Evolutionary conservation across 2,797 vertebrate species (phyloP).

Genomic region (Dallia pectoralis): DNA sequence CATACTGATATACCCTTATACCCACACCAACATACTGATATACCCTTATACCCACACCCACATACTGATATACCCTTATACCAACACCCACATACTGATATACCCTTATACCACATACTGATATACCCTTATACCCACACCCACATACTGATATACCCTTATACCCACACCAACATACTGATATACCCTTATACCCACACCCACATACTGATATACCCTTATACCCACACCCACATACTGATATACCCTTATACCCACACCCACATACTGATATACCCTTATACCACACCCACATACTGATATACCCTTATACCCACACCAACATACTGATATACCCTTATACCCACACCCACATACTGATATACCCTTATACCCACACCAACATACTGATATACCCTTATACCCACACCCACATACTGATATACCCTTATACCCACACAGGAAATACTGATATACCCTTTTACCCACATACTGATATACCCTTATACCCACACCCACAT

Average conservation of each 20-base stretch:
- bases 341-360: slow-evolving; percentile 4
- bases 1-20: background rate
- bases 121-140: background rate
- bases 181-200: background rate
- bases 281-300: slow-evolving; percentile 17
- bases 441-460: background rate
- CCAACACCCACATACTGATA: too few relatives aligned
- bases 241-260: too few relatives aligned
- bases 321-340: background rate
- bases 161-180: slow-evolving; percentile 1
- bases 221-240: slow-evolving; percentile 6
- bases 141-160: background rate
- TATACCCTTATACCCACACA: slow-evolving; percentile 3
- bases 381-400: background rate
- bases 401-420: slow-evolving; percentile 4
- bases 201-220: background rate
- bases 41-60: background rate
- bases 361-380: slow-evolving; percentile 2
- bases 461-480: too few relatives aligned
- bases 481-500: slow-evolving; percentile 8
- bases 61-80: background rate
- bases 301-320: slow-evolving; percentile 2
- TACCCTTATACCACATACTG: background rate
- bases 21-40: background rate
- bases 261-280: slow-evolving; percentile 8